Percentiles rank a stretch among this genome's conserved stretches.
phyloP scores from a whole-genome alignment of 2,113 vertebrate species.

The Hepsetus odoe region DNA sequence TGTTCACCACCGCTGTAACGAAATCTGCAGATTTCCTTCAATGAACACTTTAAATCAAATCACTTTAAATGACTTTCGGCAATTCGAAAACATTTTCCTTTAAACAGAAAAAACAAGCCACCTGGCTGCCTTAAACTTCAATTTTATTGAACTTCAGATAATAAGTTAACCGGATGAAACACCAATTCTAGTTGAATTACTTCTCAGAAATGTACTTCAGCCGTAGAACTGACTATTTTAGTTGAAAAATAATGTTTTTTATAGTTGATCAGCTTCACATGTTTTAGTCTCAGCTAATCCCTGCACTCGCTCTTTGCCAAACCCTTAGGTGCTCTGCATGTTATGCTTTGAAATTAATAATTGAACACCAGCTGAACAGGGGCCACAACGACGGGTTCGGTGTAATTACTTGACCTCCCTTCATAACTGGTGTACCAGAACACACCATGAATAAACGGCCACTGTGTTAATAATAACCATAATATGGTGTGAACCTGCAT shows the following conservation, averaged over 20 bases:
- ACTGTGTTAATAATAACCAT: not conserved
- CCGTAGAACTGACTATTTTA: not conserved
- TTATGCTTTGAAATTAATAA: conserved; percentile 44
- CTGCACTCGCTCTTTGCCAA: conserved; percentile 64
- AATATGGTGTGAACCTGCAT: not conserved
- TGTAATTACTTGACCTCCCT: conserved; percentile 5
- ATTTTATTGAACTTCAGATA: not conserved
- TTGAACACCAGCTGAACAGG: conserved; percentile 8
- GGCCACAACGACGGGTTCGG: no score
- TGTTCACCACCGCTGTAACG: not conserved
- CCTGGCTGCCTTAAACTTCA: not conserved
- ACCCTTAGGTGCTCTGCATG: conserved; percentile 64
- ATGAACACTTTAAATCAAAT: not conserved
- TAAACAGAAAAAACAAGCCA: not conserved
- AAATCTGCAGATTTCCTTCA: no score
- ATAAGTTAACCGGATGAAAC: not conserved
- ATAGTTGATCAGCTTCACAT: conserved; percentile 49
- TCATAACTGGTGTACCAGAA: no score
- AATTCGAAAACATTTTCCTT: not conserved
- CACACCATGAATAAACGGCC: not conserved
- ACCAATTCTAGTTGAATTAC: not conserved
- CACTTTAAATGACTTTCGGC: not conserved
- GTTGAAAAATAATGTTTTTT: not conserved
- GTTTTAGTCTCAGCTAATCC: conserved; percentile 39
- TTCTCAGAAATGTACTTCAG: not conserved